phyloP scores from a whole-genome alignment of 2,797 vertebrate genomes.

The Pangasius larnaudii region DNA sequence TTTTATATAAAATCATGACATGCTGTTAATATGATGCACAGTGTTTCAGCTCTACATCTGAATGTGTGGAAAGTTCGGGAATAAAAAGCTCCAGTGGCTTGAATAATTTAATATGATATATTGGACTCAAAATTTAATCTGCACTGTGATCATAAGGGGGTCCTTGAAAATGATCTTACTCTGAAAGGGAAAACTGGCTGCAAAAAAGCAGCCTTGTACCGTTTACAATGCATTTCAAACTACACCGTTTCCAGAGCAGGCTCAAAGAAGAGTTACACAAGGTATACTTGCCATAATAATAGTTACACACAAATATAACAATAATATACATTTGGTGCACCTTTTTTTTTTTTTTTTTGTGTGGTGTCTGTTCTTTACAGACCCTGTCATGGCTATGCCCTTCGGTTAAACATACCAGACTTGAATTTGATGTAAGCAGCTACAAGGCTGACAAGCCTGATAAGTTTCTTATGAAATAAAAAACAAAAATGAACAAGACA shows the following conservation, averaged over 20 bases:
- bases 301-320: neutral
- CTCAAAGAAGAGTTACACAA: neutral
- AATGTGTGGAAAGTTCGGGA: neutral
- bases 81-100: neutral
- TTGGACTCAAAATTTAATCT: neutral
- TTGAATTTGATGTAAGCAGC: neutral
- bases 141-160: neutral
- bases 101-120: neutral
- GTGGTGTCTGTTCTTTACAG: neutral
- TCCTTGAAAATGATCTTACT: neutral
- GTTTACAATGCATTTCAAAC: neutral
- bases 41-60: neutral
- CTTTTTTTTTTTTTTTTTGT: neutral
- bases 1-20: neutral
- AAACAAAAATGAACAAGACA: neutral
- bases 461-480: neutral
- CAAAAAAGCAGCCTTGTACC: neutral
- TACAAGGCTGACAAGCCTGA: neutral
- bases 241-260: neutral
- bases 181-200: neutral
- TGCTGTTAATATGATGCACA: neutral
- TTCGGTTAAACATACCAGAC: neutral
- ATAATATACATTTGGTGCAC: neutral
- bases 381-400: neutral
- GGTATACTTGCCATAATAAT: neutral